These are phyloP conservation scores for Acrocyrtus sp. DNA, from an alignment of 2,888 invertebrate genomes.

Conservation along the genomic window DNA sequence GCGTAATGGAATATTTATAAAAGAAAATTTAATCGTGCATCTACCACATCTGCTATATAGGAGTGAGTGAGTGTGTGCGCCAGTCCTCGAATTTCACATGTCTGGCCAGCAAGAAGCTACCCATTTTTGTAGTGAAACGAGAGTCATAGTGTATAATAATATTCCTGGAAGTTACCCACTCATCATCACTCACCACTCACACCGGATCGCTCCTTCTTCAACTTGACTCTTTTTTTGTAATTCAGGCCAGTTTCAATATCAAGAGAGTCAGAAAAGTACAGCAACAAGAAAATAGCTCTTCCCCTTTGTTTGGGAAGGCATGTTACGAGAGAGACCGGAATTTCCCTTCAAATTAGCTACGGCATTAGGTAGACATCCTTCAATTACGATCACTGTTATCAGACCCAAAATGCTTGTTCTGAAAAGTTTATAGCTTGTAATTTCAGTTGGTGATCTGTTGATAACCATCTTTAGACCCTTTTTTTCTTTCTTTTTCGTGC, in stretches of 20 bases:
- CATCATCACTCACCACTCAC: slow-evolving; percentile 21
- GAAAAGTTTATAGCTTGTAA: slow-evolving; percentile 56
- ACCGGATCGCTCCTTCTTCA: slow-evolving; percentile 1
- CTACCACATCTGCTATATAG: no score
- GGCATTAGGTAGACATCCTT: slow-evolving; percentile 56
- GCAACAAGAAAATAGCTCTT: background rate
- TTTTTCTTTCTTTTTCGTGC: slow-evolving; percentile 8
- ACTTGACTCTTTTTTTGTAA: no score
- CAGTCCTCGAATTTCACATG: no score
- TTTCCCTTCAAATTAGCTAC: slow-evolving; percentile 56
- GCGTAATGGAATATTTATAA: no score
- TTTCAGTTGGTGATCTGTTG: slow-evolving; percentile 58
- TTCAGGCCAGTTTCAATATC: no score
- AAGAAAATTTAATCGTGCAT: no score
- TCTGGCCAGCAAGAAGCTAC: slow-evolving; percentile 1
- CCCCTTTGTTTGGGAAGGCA: background rate
- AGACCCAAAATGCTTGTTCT: slow-evolving; percentile 52
- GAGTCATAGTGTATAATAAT: slow-evolving; percentile 26
- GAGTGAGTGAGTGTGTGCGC: no score
- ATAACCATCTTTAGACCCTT: slow-evolving; percentile 51
- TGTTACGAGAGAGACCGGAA: slow-evolving; percentile 42
- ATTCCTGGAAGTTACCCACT: slow-evolving; percentile 44
- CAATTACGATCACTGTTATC: slow-evolving; percentile 58
- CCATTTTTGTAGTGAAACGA: slow-evolving; percentile 1
- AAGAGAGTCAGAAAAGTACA: background rate